phyloP scores from a whole-genome alignment of 1,140 invertebrate species.

The Brachionus asplanchnoidis region DNA sequence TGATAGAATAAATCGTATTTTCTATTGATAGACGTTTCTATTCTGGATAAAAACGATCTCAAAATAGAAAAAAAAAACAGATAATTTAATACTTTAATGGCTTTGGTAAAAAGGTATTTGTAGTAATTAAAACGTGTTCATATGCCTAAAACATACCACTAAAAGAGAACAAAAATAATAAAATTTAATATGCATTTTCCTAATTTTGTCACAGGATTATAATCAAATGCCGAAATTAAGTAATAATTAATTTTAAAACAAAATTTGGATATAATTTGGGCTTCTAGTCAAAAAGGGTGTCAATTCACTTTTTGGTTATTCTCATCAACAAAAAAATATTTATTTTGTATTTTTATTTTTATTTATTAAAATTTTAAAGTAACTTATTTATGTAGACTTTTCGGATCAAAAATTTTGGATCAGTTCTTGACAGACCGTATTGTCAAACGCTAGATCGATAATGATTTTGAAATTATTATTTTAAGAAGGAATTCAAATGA shows the following conservation, averaged over 20 bases:
- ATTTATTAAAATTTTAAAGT: neutral
- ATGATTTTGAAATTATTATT: neutral
- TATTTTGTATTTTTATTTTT: neutral
- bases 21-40: neutral
- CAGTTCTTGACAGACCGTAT: neutral
- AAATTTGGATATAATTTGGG: neutral
- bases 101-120: neutral
- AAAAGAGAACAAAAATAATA: neutral
- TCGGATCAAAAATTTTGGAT: neutral
- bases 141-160: neutral
- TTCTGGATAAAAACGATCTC: neutral
- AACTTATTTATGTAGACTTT: neutral
- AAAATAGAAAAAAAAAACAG: neutral
- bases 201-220: neutral
- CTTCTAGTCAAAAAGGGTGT: neutral
- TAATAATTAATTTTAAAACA: neutral
- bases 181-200: conserved; percentile 10
- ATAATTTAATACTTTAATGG: conserved; percentile 25
- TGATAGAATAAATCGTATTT: neutral
- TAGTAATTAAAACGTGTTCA: neutral
- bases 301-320: neutral
- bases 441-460: neutral
- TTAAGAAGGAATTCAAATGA: neutral
- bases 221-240: conserved; percentile 4
- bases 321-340: neutral